phyloP scores from a whole-genome alignment of 53 echinoderm and acorn worm genomes.

The Crossaster papposus region DNA sequence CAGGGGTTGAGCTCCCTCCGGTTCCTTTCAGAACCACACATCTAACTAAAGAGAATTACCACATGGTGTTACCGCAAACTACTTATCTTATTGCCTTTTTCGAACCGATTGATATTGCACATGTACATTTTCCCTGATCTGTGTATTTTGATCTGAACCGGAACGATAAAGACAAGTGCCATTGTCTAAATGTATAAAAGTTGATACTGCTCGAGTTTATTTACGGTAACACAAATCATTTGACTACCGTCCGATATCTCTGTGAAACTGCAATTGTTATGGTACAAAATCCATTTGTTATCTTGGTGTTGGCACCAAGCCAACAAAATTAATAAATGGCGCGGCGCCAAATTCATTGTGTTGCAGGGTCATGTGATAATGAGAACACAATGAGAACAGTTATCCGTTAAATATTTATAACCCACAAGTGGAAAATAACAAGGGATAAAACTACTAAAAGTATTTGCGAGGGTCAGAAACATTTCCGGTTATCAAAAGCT shows the following conservation, averaged over 20 bases:
- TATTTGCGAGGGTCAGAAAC: background rate
- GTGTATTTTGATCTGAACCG: background rate
- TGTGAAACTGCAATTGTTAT: constrained; percentile 4
- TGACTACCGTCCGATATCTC: background rate
- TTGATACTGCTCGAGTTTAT: background rate
- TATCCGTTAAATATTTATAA: background rate
- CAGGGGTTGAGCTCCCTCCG: no score
- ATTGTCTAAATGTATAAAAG: background rate
- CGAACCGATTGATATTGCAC: background rate
- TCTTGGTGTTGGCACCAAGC: constrained; percentile 32
- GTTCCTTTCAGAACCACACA: no score
- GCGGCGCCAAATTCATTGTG: background rate
- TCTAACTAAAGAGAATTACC: no score
- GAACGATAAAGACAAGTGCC: background rate
- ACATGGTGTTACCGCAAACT: background rate
- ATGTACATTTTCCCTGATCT: background rate
- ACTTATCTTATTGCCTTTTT: background rate
- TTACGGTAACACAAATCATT: background rate
- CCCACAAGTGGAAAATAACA: background rate
- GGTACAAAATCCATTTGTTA: constrained; percentile 38
- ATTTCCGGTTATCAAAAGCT: constrained; percentile 3
- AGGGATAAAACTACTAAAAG: background rate
- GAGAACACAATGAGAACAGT: background rate
- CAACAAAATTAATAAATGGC: constrained; percentile 37
- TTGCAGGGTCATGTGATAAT: constrained; percentile 14